phyloP scores from a whole-genome alignment of 2,113 vertebrate genomes.

The Oreochromis aureus region DNA sequence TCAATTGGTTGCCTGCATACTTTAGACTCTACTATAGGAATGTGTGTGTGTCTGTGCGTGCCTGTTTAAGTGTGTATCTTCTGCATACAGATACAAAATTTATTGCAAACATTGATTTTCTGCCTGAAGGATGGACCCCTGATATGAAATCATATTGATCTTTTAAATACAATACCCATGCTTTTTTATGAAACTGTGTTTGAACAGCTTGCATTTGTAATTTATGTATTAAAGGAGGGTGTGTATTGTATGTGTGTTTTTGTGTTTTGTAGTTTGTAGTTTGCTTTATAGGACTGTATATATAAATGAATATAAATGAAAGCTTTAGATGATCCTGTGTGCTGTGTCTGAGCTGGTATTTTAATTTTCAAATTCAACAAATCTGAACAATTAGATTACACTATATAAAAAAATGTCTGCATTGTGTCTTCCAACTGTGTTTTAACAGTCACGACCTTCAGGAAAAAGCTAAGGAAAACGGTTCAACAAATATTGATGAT shows the following conservation, averaged over 20 bases:
- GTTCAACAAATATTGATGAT: slow-evolving; percentile 8
- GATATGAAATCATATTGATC: slow-evolving; percentile 70
- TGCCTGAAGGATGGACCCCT: slow-evolving; percentile 48
- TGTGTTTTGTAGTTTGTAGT: not conserved
- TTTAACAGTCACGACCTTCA: not conserved
- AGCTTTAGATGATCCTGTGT: not conserved
- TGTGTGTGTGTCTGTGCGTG: not conserved
- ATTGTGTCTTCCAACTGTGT: not conserved
- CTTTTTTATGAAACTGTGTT: slow-evolving; percentile 59
- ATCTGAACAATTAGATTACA: not conserved
- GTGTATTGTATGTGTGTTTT: not conserved
- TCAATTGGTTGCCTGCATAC: not conserved
- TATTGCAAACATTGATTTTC: slow-evolving; percentile 72
- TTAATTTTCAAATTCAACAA: not conserved
- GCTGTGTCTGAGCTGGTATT: not conserved
- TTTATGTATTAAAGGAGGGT: not conserved
- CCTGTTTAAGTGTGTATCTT: not conserved
- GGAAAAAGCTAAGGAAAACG: not conserved
- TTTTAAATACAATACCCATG: slow-evolving; percentile 56
- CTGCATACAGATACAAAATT: slow-evolving; percentile 20
- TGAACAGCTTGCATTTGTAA: slow-evolving; percentile 38
- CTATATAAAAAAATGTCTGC: not conserved
- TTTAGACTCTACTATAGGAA: not conserved
- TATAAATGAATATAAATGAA: not conserved
- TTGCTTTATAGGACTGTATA: not conserved